These are phyloP conservation scores for Babyrousa celebensis DNA, from an alignment of 2,797 vertebrate genomes.

Conservation along the genomic window DNA sequence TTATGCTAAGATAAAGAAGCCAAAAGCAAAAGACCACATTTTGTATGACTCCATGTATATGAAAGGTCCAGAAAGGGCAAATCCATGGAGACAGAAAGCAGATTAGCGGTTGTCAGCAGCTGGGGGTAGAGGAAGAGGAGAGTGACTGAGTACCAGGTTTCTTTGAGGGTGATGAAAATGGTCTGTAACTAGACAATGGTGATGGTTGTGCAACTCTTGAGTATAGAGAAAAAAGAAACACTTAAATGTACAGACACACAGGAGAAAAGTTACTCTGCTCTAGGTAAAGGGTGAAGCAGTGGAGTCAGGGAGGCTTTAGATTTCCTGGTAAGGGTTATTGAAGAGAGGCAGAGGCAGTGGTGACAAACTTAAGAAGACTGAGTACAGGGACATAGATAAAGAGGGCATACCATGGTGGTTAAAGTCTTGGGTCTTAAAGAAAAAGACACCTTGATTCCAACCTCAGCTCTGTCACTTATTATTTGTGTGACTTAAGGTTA, in stretches of 20 bases:
- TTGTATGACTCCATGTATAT: not conserved
- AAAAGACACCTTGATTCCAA: not conserved
- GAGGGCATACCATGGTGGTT: not conserved
- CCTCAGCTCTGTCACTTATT: not conserved
- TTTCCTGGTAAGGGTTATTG: not conserved
- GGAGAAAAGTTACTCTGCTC: not conserved
- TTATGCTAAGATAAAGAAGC: not conserved
- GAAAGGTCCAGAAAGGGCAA: not conserved
- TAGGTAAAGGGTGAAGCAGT: not conserved
- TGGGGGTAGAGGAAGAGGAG: not conserved
- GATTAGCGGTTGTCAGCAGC: not conserved
- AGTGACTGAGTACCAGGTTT: not conserved
- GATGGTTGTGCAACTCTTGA: not conserved
- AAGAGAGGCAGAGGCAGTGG: not conserved
- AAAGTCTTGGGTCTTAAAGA: not conserved
- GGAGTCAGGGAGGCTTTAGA: not conserved
- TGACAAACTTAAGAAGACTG: not conserved
- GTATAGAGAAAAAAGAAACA: not conserved
- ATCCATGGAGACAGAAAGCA: not conserved
- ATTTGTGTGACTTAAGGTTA: not conserved
- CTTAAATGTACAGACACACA: not conserved
- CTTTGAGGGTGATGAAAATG: not conserved
- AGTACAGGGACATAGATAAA: not conserved
- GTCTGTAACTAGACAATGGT: slow-evolving; percentile 18
- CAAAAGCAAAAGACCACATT: not conserved